Evolutionary conservation across 2,797 vertebrate genomes (phyloP).

Genomic region (Pelodytes ibericus): DNA sequence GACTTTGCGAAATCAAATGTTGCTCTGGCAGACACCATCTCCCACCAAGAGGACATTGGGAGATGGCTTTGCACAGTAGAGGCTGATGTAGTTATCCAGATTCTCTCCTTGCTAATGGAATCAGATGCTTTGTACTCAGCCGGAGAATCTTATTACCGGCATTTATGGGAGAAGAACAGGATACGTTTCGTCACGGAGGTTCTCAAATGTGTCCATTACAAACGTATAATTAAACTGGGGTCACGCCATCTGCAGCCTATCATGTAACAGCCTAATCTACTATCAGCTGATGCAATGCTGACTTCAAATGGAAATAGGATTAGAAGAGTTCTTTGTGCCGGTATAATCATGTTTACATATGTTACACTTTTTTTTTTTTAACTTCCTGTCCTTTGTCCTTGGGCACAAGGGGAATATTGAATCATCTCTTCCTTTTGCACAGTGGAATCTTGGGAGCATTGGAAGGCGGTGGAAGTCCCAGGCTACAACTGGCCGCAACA

Average conservation of each 20-base stretch:
- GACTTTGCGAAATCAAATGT: constrained; percentile 13
- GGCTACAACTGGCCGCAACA: too few relatives aligned
- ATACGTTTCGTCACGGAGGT: not conserved
- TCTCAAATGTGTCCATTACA: not conserved
- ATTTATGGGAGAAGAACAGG: constrained; percentile 12
- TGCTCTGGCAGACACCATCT: not conserved
- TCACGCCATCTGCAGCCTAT: not conserved
- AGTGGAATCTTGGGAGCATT: too few relatives aligned
- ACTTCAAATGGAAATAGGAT: too few relatives aligned
- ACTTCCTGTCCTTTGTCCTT: too few relatives aligned
- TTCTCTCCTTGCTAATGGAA: not conserved
- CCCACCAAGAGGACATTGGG: rapidly evolving
- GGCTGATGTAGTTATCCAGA: not conserved
- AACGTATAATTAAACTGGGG: not conserved
- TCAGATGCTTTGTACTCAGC: not conserved
- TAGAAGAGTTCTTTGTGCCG: too few relatives aligned
- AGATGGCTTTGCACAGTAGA: rapidly evolving
- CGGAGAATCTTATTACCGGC: constrained; percentile 16
- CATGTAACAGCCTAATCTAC: too few relatives aligned
- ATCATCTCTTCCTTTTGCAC: too few relatives aligned
- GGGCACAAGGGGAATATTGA: too few relatives aligned
- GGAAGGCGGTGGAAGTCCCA: too few relatives aligned
- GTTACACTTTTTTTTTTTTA: too few relatives aligned
- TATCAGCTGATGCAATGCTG: too few relatives aligned
- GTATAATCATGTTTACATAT: too few relatives aligned